Base-by-base conservation (phyloP, 2,113 vertebrate species). In the Pycnonotus jocosus region DNA sequence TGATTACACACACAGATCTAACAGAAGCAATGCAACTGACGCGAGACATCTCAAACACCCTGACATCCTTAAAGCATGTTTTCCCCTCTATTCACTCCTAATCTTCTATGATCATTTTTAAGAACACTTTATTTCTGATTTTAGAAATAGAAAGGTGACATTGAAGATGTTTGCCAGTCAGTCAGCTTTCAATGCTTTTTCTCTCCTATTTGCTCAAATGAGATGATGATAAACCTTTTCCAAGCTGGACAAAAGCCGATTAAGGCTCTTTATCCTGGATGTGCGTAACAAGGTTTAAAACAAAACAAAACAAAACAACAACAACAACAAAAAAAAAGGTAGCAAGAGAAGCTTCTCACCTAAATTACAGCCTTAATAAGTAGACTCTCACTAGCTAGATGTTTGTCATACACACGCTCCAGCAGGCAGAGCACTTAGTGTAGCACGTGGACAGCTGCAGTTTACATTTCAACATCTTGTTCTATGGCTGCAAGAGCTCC, bases 221-320 rank as follows among this genome's bases (percentile, higher is more conserved):
- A 37, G 61, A 81, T 28, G 5, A 65, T 47, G n/a, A 66, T n/a
- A 92, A 88, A 70, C 35, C 37, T 53, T 60, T 65, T 30, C 48
- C 71, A 82, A 73, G 33, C 21, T 27, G 27, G 38, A 65, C 38
- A 76, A 70, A 85, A 90, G 65, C 15, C 1, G 0, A 15, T 90
- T 44, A 88, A 44, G 42, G n/a, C 33, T 51, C 37, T 73, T 83
- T 4, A 56, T 18, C 23, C 22, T n/a, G 30, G 18, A 9, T 10
- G 17, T 3, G 3, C n/a, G 10, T 30, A 0, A 0, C 30, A 71
- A 44, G 27, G 33, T 31, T 3, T 38, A 38, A 3, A 21, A 45
- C 47, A 38, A n/a, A 69, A 28, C n/a, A n/a, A n/a, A n/a, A n/a
- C n/a, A n/a, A n/a, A n/a, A n/a, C n/a, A n/a, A n/a, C n/a, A n/a